Conservation (phyloP, 1,140 invertebrate species). For the Helicoverpa armigera region DNA sequence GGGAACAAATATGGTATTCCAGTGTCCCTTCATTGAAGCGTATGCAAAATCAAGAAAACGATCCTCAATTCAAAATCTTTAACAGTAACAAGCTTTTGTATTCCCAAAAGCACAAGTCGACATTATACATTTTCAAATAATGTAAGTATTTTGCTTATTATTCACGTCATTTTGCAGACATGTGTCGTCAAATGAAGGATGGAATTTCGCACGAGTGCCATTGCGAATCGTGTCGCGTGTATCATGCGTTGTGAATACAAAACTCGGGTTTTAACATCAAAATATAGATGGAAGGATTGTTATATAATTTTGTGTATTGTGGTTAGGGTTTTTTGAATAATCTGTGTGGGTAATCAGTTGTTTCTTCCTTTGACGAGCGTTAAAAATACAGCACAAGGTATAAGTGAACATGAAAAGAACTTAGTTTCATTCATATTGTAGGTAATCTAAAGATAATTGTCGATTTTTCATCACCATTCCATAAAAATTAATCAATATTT, state of each 20-base stretch:
- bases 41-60: too few relatives aligned
- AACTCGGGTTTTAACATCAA: slow-evolving; percentile 24
- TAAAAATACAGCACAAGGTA: too few relatives aligned
- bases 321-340: neutral
- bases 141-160: slow-evolving; percentile 13
- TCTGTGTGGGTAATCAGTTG: neutral
- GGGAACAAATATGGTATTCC: too few relatives aligned
- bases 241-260: slow-evolving; percentile 5
- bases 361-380: too few relatives aligned
- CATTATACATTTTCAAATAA: neutral
- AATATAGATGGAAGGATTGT: slow-evolving; percentile 1
- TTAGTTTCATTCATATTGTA: too few relatives aligned
- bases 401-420: too few relatives aligned
- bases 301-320: neutral
- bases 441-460: too few relatives aligned
- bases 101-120: neutral
- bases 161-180: slow-evolving; percentile 39
- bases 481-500: too few relatives aligned
- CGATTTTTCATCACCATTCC: too few relatives aligned
- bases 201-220: slow-evolving; percentile 31
- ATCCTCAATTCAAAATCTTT: too few relatives aligned
- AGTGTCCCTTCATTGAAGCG: too few relatives aligned
- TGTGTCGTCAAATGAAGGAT: slow-evolving; percentile 29
- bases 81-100: too few relatives aligned
- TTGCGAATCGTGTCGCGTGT: slow-evolving; percentile 22